Conservation (phyloP, 2,797 vertebrate genomes). For the Ptychadena robeensis region DNA sequence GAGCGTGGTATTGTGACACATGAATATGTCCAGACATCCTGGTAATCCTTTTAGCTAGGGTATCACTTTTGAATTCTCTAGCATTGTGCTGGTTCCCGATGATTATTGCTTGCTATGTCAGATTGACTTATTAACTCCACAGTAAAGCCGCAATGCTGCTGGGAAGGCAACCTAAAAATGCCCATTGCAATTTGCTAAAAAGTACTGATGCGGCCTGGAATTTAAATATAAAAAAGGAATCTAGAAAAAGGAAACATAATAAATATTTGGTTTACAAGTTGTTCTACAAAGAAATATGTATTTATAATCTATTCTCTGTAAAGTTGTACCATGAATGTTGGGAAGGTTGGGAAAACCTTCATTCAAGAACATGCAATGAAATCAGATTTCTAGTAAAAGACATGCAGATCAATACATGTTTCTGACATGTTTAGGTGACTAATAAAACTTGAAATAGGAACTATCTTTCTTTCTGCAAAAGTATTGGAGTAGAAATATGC, state of each 20-base stretch:
- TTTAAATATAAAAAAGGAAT: not conserved
- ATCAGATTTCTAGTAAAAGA: too few relatives aligned
- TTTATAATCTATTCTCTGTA: not conserved
- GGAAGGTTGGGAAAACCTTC: too few relatives aligned
- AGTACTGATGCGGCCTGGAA: not conserved
- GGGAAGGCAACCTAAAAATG: not conserved
- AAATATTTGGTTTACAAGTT: not conserved
- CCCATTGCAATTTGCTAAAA: not conserved
- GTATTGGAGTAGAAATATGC: too few relatives aligned
- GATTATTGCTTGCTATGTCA: not conserved
- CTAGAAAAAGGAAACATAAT: not conserved
- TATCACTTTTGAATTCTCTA: not conserved
- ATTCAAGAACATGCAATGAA: too few relatives aligned
- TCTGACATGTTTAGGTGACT: too few relatives aligned
- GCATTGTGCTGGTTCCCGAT: not conserved
- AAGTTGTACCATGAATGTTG: too few relatives aligned
- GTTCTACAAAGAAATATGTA: not conserved
- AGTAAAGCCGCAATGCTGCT: not conserved
- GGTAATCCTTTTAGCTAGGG: not conserved
- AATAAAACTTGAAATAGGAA: too few relatives aligned
- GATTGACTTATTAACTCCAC: not conserved
- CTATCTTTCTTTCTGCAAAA: too few relatives aligned
- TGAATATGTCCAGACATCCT: not conserved
- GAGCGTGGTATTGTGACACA: not conserved
- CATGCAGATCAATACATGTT: too few relatives aligned